Evolutionary conservation across 1,140 invertebrate genomes (phyloP).

Genomic region (Nixonia krombeini): DNA sequence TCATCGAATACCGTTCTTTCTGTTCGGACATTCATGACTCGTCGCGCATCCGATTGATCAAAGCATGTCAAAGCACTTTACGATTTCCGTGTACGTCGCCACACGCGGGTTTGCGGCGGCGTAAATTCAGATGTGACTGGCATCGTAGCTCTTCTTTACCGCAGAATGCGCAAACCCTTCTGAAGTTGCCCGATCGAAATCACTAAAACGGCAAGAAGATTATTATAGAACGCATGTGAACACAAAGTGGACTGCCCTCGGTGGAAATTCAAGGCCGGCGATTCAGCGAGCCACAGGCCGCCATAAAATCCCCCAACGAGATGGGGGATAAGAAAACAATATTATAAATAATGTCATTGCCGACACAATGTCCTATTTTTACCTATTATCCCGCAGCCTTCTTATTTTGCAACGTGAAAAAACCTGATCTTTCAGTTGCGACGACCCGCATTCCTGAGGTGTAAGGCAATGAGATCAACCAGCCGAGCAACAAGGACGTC

Average conservation of each 20-base stretch:
- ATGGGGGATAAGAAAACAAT: conserved; percentile 33
- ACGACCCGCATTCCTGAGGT: conserved; percentile 25
- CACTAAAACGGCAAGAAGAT: conserved; percentile 22
- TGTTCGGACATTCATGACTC: not conserved
- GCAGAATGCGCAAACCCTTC: no score
- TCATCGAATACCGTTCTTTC: not conserved
- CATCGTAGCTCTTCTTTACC: not conserved
- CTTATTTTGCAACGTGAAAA: conserved; percentile 32
- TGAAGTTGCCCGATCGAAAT: conserved; percentile 29
- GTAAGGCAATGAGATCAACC: no score
- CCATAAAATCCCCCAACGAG: conserved; percentile 19
- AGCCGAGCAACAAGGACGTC: no score
- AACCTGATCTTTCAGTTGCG: conserved; percentile 30
- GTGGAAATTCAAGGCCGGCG: conserved; percentile 32
- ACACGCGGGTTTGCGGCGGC: not conserved
- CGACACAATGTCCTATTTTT: conserved; percentile 33
- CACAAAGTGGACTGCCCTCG: conserved; percentile 43
- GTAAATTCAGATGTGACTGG: not conserved
- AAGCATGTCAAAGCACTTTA: no score
- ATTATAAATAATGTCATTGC: conserved; percentile 46
- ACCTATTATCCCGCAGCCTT: conserved; percentile 29
- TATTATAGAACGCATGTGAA: conserved; percentile 33
- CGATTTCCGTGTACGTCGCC: not conserved
- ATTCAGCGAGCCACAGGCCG: conserved; percentile 2
- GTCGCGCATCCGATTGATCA: no score